A percentile compares a stretch with the other conserved stretches of the same genome.
These are phyloP conservation scores for Lagopus muta DNA, from an alignment of 2,113 vertebrate species.

Conservation along the genomic window DNA sequence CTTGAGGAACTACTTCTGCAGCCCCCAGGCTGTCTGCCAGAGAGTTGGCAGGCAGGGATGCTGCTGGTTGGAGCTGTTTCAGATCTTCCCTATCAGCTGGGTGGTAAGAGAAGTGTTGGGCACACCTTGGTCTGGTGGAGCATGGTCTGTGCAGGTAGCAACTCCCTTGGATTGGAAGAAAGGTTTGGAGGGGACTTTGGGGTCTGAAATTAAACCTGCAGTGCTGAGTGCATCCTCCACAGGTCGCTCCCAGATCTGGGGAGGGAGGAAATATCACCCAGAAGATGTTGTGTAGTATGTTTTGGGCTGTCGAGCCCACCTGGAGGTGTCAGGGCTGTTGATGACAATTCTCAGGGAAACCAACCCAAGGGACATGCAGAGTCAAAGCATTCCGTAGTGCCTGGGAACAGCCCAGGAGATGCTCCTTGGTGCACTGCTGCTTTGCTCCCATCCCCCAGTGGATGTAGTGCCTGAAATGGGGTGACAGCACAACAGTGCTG, in stretches of 20 bases:
- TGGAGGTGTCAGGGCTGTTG: background rate
- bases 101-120: background rate
- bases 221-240: background rate
- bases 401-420: rapidly evolving
- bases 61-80: rapidly evolving
- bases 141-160: background rate
- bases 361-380: background rate
- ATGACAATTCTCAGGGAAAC: background rate
- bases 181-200: background rate
- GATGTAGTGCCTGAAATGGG: too few species aligned
- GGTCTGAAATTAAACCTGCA: background rate
- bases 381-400: rapidly evolving
- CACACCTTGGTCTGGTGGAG: background rate
- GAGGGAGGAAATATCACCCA: background rate
- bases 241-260: rapidly evolving
- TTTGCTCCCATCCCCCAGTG: background rate
- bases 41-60: rapidly evolving
- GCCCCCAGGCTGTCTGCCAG: background rate
- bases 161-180: rapidly evolving
- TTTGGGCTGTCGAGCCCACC: background rate
- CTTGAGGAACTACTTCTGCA: background rate
- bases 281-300: background rate
- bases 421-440: rapidly evolving
- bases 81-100: background rate
- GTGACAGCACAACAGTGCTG: background rate